phyloP scores from a whole-genome alignment of 2,888 invertebrate genomes.

The Spilarctia lutea region DNA sequence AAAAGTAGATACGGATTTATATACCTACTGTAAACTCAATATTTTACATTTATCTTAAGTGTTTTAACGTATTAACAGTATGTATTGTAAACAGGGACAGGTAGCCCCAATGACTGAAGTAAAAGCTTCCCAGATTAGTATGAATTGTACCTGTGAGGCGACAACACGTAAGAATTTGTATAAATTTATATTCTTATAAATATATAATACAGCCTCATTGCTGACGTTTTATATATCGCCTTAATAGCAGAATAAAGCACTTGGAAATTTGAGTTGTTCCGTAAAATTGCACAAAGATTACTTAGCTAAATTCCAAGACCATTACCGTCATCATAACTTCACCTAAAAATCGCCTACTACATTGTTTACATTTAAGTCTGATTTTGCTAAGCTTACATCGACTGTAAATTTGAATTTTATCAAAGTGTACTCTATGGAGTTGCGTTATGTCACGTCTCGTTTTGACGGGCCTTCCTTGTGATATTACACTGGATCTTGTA shows the following conservation, averaged over 20 bases:
- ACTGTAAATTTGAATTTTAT: no score
- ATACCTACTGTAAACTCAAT: background rate
- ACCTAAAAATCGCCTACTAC: background rate
- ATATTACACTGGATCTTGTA: background rate
- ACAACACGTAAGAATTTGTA: slow-evolving; percentile 52
- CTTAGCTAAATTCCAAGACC: no score
- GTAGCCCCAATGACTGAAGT: slow-evolving; percentile 15
- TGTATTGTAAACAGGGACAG: slow-evolving; percentile 21
- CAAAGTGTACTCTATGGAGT: background rate
- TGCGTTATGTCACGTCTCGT: background rate
- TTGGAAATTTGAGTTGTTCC: background rate
- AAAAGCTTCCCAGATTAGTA: slow-evolving; percentile 40
- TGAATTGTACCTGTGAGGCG: slow-evolving; percentile 40
- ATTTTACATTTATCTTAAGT: background rate
- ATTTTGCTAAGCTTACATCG: no score
- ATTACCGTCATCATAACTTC: background rate
- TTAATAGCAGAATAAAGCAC: background rate
- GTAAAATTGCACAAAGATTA: no score
- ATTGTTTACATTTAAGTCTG: no score
- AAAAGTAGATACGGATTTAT: background rate
- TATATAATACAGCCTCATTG: background rate
- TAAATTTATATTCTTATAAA: background rate
- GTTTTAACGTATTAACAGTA: background rate
- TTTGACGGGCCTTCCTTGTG: background rate
- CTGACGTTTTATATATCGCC: background rate